A percentile compares a stretch with the other conserved stretches of the same genome.
Evolutionary conservation across 2,797 vertebrate genomes (phyloP).

Genomic region (Rhinoraja longicauda): DNA sequence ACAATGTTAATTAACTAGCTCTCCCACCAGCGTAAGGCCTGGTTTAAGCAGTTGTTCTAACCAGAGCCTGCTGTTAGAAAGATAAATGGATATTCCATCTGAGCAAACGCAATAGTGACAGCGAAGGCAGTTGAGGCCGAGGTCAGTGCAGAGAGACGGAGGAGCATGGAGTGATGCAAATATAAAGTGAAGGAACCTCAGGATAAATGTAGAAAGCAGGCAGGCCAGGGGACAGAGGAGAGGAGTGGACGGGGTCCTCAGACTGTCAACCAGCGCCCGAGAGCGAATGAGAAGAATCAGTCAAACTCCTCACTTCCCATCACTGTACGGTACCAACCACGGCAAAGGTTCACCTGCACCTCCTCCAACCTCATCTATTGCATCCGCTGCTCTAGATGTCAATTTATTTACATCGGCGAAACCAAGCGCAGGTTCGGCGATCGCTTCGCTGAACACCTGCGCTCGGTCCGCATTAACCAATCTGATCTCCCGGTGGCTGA

Average conservation of each 20-base stretch:
- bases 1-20: background rate
- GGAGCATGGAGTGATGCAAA: background rate
- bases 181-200: background rate
- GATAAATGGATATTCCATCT: background rate
- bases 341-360: no score
- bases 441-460: no score
- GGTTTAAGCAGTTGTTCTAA: background rate
- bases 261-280: background rate
- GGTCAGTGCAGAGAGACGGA: background rate
- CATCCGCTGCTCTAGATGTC: no score
- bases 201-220: background rate
- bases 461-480: no score
- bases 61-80: background rate
- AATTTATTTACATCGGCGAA: no score
- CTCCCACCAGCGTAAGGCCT: background rate
- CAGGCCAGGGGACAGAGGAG: background rate
- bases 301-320: background rate
- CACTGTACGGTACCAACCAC: no score
- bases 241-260: background rate
- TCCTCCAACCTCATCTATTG: no score
- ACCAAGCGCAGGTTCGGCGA: no score
- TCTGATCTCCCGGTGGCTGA: no score
- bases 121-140: background rate
- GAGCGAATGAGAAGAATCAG: background rate
- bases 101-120: background rate